Evolutionary conservation across 2,888 invertebrate species (phyloP), one percentile per base, ranked within the genome.

Genomic region (Limnephilus marmoratus): DNA sequence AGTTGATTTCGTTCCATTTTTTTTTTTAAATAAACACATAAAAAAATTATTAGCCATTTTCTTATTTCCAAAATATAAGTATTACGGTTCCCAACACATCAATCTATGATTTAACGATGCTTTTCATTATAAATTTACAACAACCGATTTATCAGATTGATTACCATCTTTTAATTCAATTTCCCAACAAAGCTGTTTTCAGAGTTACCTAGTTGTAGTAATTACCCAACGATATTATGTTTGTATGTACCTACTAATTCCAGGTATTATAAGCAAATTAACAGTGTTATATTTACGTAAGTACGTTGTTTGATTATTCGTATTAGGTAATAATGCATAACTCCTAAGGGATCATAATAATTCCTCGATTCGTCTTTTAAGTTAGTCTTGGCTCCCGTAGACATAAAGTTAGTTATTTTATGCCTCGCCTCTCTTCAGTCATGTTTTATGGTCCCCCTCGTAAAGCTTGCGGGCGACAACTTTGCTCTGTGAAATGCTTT

Each of bases 401-500:
- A 68, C 88, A 88, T 80, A 5, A 53, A 68, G 68, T 24, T 24
- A 80, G 88, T 68, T 68, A 49, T 49, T 49, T 49, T 49, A 31
- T 34, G 80, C 88, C 68, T 68, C 45, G 86, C 45, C 86, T 24
- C 86, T 49, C 86, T 15, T 45, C 45, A 37, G 45, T 45, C 41
- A 45, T 45, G 86, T 45, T 86, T 86, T 86, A 86, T 86, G 86
- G 86, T 86, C 49, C 29, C 49, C 24, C 86, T 29, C 45, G 49
- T n/a, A 45, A 53, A 29, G 68, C 53, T 29, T n/a, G 87, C 68
- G 68, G 87, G 29, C 24, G 29, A 80, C 18, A 37, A 68, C 41
- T 34, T 53, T 29, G 45, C 53, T 87, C 83, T 87, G 87, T 87
- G 80, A 89, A 89, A 89, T 89, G 90, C 82, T 82, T 82, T 90